phyloP scores from a whole-genome alignment of 2,797 vertebrate species.

The Psittacula echo region DNA sequence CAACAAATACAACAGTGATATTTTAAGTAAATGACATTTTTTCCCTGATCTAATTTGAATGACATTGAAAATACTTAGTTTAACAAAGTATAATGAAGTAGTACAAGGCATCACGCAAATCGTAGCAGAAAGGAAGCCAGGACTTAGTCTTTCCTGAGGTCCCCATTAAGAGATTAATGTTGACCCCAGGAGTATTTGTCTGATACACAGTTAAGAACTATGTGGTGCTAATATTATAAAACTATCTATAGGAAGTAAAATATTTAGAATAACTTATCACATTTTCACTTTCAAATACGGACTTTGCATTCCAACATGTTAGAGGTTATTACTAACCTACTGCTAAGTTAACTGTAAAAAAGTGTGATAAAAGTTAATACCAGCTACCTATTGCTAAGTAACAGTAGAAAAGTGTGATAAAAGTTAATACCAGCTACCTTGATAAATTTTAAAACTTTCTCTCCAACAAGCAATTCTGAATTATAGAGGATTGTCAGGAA shows the following conservation, averaged over 20 bases:
- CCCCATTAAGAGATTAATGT: accelerated
- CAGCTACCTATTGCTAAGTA: neutral
- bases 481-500: neutral
- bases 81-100: neutral
- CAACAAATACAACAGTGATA: neutral
- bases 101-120: neutral
- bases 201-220: neutral
- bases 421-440: neutral
- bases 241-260: neutral
- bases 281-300: neutral
- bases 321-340: neutral
- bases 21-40: neutral
- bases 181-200: neutral
- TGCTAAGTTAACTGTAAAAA: neutral
- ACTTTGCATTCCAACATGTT: neutral
- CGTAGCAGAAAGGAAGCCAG: neutral
- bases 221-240: neutral
- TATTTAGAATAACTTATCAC: neutral
- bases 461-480: neutral
- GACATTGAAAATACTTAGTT: neutral
- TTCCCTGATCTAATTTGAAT: neutral
- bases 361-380: neutral
- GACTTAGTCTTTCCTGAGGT: neutral
- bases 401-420: neutral
- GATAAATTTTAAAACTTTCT: neutral